Conservation (phyloP, 92 coral and sea anemone species). For the Bergia sp. region DNA sequence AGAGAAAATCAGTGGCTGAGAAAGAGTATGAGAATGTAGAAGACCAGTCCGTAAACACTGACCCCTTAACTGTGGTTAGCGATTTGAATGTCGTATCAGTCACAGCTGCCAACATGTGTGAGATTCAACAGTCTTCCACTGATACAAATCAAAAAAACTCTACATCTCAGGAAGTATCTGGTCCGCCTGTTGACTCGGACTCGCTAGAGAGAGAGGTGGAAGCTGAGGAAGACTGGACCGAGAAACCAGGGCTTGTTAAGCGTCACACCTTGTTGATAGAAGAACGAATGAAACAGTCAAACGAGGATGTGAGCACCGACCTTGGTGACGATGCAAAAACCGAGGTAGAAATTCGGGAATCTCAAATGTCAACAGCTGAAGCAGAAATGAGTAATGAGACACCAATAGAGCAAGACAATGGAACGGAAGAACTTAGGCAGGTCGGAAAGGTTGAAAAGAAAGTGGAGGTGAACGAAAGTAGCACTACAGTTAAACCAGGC, state of each 20-base stretch:
- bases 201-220: slow-evolving; percentile 10
- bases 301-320: slow-evolving; percentile 15
- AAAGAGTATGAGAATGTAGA: not conserved
- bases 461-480: slow-evolving; percentile 1
- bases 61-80: not conserved
- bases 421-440: not conserved
- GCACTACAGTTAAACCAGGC: slow-evolving; percentile 38
- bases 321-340: not conserved
- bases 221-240: slow-evolving; percentile 17
- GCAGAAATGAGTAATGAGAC: not conserved
- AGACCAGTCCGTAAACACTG: not conserved
- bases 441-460: not conserved
- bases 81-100: slow-evolving; percentile 16
- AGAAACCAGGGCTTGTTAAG: slow-evolving; percentile 59
- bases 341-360: slow-evolving; percentile 17
- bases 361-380: not conserved
- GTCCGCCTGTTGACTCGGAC: not conserved
- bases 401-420: not conserved
- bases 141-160: not conserved
- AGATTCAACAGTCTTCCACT: not conserved
- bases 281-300: slow-evolving; percentile 49
- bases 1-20: not conserved
- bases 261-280: slow-evolving; percentile 66
- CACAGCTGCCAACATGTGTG: slow-evolving; percentile 20
- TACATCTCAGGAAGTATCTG: not conserved